Evolutionary conservation across 2,797 vertebrate species (phyloP).

Genomic region (Diplodus puntazzo): DNA sequence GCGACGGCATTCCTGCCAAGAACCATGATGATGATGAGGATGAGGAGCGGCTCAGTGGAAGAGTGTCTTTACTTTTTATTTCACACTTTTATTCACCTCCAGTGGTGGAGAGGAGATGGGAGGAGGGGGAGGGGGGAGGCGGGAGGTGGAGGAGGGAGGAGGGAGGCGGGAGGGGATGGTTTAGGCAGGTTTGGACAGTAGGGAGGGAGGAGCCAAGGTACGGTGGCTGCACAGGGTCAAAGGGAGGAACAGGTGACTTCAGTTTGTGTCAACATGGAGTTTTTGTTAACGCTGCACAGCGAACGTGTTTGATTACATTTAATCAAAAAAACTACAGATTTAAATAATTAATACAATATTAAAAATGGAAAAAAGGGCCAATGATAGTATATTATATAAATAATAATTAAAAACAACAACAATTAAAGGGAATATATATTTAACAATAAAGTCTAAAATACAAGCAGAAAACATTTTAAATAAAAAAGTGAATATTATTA

Average conservation of each 20-base stretch:
- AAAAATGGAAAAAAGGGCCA: background rate
- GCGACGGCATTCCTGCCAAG: slow-evolving; percentile 96
- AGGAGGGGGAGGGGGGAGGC: background rate
- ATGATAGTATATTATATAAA: background rate
- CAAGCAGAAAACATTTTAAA: background rate
- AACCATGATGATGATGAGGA: slow-evolving; percentile 89
- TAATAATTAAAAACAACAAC: background rate
- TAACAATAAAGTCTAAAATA: background rate
- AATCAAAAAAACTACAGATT: background rate
- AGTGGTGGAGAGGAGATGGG: slow-evolving; percentile 3
- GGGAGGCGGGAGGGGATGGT: background rate
- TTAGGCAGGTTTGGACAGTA: background rate
- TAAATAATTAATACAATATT: background rate
- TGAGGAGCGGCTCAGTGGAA: slow-evolving; percentile 80
- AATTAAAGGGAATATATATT: no score
- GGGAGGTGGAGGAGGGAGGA: background rate
- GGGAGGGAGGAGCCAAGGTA: background rate
- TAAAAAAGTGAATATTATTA: background rate
- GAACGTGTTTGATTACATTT: background rate
- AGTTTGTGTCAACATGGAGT: background rate
- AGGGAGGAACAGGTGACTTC: background rate
- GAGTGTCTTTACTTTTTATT: background rate
- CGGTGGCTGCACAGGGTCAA: background rate
- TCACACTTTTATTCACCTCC: slow-evolving; percentile 51
- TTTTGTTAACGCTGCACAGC: background rate